Evolutionary conservation across 2,113 vertebrate species (phyloP).

Genomic region (Lynx canadensis): DNA sequence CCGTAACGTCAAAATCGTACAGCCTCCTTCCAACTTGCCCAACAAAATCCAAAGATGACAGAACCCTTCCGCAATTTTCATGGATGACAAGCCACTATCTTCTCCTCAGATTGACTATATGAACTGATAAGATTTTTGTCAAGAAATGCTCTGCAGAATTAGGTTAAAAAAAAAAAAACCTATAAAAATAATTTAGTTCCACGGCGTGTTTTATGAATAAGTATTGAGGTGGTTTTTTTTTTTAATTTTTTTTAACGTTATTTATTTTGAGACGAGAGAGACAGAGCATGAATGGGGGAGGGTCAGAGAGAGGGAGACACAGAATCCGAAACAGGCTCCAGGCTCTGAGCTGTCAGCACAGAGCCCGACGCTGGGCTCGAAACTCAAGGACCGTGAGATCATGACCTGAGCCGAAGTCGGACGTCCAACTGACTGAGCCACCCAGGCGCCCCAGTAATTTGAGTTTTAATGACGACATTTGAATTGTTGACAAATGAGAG

Average conservation of each 20-base stretch:
- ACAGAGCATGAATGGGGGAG: too few species aligned
- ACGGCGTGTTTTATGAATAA: neutral
- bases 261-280: too few species aligned
- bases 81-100: neutral
- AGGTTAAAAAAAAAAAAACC: neutral
- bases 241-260: too few species aligned
- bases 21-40: neutral
- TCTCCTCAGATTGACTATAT: neutral
- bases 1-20: neutral
- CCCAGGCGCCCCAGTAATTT: neutral
- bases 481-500: neutral
- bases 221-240: rapidly evolving
- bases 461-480: neutral
- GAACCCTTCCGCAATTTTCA: neutral
- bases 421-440: too few species aligned
- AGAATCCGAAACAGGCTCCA: too few species aligned
- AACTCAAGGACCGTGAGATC: too few species aligned
- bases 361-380: too few species aligned
- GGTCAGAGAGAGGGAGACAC: too few species aligned
- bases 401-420: too few species aligned
- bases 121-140: neutral
- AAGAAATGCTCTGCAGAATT: neutral
- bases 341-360: too few species aligned
- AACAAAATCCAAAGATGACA: neutral
- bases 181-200: neutral